Evolutionary conservation across 2,113 vertebrate genomes (phyloP).

Genomic region (Acrocephalus kingi): DNA sequence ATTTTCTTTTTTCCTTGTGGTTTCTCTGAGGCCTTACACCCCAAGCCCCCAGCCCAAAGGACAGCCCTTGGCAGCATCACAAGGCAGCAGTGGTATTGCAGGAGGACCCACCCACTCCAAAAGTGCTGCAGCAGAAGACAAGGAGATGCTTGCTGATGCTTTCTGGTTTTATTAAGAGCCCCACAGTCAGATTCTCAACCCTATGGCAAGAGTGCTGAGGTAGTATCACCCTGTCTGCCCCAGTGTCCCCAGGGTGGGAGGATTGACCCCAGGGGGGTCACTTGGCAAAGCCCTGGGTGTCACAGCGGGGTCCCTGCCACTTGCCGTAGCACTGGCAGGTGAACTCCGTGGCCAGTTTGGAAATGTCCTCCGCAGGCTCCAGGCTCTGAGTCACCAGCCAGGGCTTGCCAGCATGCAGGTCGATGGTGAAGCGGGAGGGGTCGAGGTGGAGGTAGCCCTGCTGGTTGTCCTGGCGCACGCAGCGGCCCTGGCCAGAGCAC

Average conservation of each 20-base stretch:
- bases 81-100: rapidly evolving
- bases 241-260: rapidly evolving
- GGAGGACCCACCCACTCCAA: background rate
- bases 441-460: slow-evolving; percentile 83
- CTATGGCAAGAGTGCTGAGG: background rate
- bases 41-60: background rate
- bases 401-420: slow-evolving; percentile 31
- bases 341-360: slow-evolving; percentile 73
- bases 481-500: slow-evolving; percentile 85
- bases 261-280: background rate
- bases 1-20: background rate
- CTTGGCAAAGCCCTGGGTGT: background rate
- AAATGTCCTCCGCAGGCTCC: slow-evolving; percentile 22
- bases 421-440: slow-evolving; percentile 76
- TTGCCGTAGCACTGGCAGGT: slow-evolving; percentile 87
- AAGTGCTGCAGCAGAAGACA: background rate
- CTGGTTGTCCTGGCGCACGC: slow-evolving; percentile 71
- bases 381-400: slow-evolving; percentile 64
- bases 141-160: background rate
- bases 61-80: background rate
- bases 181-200: background rate
- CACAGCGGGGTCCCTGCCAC: slow-evolving; percentile 75
- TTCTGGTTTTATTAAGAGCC: background rate
- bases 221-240: background rate
- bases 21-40: background rate